Evolutionary conservation across 2,113 vertebrate species (phyloP).

Genomic region (Pollachius pollachius): DNA sequence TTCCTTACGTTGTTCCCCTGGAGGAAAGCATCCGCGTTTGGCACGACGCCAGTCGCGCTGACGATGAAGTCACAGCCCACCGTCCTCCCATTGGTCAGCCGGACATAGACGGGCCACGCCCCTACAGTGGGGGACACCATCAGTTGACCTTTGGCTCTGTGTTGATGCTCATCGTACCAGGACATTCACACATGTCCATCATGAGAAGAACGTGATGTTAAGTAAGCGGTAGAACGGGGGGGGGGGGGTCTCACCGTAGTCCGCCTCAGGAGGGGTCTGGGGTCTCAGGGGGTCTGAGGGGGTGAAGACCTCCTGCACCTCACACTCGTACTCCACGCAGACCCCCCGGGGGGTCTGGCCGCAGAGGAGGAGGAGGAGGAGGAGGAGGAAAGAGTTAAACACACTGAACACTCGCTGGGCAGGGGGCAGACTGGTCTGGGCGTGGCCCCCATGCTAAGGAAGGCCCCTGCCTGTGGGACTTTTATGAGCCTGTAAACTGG

Average conservation of each 20-base stretch:
- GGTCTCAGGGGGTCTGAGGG: constrained; percentile 15
- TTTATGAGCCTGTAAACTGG: too few relatives aligned
- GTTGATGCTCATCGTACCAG: too few relatives aligned
- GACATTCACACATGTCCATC: too few relatives aligned
- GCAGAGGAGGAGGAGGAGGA: neutral
- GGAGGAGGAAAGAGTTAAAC: neutral
- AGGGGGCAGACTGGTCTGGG: too few relatives aligned
- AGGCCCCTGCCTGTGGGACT: too few relatives aligned
- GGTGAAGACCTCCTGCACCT: constrained; percentile 81
- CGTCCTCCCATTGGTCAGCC: constrained; percentile 85
- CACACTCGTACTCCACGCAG: constrained; percentile 85
- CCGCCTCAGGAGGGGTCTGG: constrained; percentile 1
- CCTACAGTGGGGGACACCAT: constrained; percentile 46
- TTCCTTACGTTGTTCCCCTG: constrained; percentile 82
- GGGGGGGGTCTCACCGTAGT: constrained; percentile 54
- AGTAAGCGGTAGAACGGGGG: too few relatives aligned
- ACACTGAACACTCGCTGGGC: too few relatives aligned
- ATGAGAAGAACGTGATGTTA: too few relatives aligned
- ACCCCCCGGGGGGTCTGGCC: constrained; percentile 81
- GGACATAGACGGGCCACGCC: constrained; percentile 87
- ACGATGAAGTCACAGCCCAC: constrained; percentile 92
- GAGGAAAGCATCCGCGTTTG: constrained; percentile 85
- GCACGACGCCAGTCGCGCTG: constrained; percentile 92
- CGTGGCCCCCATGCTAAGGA: too few relatives aligned
- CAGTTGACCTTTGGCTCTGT: too few relatives aligned